Percentiles rank a stretch among this genome's conserved stretches.
Evolutionary conservation across 2,888 invertebrate genomes (phyloP).

Genomic region (Epinotia brunnichana): DNA sequence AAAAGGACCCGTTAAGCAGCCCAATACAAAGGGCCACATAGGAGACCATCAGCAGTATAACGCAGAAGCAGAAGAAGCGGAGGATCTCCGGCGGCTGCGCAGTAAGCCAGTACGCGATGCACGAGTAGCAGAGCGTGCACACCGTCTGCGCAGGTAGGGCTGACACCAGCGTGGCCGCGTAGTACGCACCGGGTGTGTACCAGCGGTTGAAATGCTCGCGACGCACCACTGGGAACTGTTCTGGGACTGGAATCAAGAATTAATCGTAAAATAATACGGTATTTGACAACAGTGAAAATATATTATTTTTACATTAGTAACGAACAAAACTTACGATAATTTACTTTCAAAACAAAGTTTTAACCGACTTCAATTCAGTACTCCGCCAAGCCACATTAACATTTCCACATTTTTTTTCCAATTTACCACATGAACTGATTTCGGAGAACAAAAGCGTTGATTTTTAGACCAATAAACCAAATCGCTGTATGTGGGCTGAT

Average conservation of each 20-base stretch:
- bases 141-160: slow-evolving; percentile 92
- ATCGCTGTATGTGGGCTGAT: no score
- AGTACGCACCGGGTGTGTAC: slow-evolving; percentile 94
- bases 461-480: no score
- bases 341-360: no score
- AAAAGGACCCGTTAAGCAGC: slow-evolving; percentile 91
- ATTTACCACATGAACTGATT: no score
- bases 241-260: slow-evolving; percentile 87
- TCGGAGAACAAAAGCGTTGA: no score
- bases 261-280: background rate
- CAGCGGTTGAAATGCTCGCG: slow-evolving; percentile 95
- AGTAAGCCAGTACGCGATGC: slow-evolving; percentile 93
- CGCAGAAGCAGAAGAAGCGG: slow-evolving; percentile 88
- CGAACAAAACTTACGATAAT: no score
- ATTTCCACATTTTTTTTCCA: no score
- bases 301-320: no score
- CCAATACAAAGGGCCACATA: slow-evolving; percentile 94
- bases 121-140: slow-evolving; percentile 89
- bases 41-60: slow-evolving; percentile 89
- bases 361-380: no score
- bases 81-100: slow-evolving; percentile 90
- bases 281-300: no score
- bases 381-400: no score
- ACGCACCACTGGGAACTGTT: slow-evolving; percentile 90
- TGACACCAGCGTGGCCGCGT: slow-evolving; percentile 89